A percentile compares a stretch with the other conserved stretches of the same genome.
Evolutionary conservation across 2,113 vertebrate species (phyloP).

Genomic region (Elgaria multicarinata): DNA sequence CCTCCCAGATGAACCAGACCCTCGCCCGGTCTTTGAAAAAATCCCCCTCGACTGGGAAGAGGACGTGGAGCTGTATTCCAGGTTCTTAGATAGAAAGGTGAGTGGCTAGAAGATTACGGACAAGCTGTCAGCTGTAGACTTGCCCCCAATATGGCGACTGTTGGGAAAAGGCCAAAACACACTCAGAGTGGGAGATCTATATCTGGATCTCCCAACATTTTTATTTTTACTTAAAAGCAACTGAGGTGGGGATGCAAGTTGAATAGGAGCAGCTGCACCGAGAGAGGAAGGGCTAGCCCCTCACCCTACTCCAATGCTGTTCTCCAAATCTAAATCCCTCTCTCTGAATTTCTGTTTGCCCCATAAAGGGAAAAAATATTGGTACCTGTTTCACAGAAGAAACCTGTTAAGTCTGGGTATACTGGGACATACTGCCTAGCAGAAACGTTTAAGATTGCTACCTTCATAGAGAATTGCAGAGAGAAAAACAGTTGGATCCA

Average conservation of each 20-base stretch:
- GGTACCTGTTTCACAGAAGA: background rate
- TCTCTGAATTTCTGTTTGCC: background rate
- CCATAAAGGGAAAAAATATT: background rate
- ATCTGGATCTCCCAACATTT: background rate
- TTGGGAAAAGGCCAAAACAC: background rate
- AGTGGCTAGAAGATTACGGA: background rate
- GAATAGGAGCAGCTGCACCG: background rate
- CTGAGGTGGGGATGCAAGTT: background rate
- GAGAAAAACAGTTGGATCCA: background rate
- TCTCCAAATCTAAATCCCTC: background rate
- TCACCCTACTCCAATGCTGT: background rate
- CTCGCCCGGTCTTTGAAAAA: slow-evolving; percentile 74
- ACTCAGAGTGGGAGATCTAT: background rate
- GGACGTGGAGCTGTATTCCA: slow-evolving; percentile 85
- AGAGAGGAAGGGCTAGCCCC: too few relatives aligned
- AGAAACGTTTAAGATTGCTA: background rate
- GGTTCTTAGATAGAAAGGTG: slow-evolving; percentile 91
- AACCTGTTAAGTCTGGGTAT: background rate
- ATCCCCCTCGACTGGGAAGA: slow-evolving; percentile 86
- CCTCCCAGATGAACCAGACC: slow-evolving; percentile 68
- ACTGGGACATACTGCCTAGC: background rate
- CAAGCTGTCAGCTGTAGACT: background rate
- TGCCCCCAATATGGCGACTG: background rate
- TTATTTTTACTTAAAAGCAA: background rate
- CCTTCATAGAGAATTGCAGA: background rate